Evolutionary conservation across 2,888 invertebrate genomes (phyloP).

Genomic region (Drosophila pegasa): DNA sequence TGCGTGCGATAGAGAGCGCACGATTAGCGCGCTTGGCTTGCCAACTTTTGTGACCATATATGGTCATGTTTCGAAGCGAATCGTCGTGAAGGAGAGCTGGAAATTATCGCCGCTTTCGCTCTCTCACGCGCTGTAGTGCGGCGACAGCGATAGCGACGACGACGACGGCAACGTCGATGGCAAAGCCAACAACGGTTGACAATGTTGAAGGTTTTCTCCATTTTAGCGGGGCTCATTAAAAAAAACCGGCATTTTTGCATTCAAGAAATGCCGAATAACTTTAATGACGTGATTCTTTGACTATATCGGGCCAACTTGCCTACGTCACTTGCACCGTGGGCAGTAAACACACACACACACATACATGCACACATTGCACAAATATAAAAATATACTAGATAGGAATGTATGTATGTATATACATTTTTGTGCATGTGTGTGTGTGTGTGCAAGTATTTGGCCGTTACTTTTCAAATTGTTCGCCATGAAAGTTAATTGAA

Average conservation of each 20-base stretch:
- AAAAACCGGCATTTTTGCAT: conserved; percentile 66
- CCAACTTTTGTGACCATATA: conserved; percentile 85
- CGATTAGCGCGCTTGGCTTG: conserved; percentile 52
- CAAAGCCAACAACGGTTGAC: conserved; percentile 32
- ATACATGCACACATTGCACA: too few relatives aligned
- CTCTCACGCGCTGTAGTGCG: conserved; percentile 37
- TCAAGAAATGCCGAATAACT: conserved; percentile 57
- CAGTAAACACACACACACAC: conserved; percentile 26
- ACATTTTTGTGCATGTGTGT: conserved; percentile 2
- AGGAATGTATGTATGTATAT: not conserved
- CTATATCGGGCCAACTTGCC: conserved; percentile 56
- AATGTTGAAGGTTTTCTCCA: conserved; percentile 72
- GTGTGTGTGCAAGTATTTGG: conserved; percentile 21
- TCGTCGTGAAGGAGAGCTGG: conserved; percentile 53
- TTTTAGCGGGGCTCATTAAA: conserved; percentile 64
- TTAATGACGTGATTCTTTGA: conserved; percentile 69
- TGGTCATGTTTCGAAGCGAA: conserved; percentile 83
- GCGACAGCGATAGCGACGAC: conserved; percentile 5
- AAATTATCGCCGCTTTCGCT: conserved; percentile 58
- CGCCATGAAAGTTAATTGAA: conserved; percentile 43
- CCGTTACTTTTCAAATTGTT: conserved; percentile 47
- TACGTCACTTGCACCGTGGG: conserved; percentile 60
- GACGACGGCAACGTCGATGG: conserved; percentile 4
- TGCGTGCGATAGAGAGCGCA: conserved; percentile 69
- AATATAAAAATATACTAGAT: not conserved